phyloP scores from a whole-genome alignment of 2,888 invertebrate genomes.

The Auanema sp. region DNA sequence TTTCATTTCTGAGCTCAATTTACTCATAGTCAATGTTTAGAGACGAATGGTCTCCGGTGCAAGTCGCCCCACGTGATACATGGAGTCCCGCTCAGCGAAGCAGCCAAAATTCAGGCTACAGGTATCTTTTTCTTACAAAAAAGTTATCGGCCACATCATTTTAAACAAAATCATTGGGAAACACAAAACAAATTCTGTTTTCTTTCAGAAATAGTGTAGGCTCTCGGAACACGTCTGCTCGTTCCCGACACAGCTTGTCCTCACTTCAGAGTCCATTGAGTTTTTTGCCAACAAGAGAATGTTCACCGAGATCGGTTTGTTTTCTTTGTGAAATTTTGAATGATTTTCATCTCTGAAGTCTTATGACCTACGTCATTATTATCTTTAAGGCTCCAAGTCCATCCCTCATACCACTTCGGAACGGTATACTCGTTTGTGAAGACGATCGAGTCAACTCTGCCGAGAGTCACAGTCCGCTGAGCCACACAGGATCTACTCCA shows the following conservation, averaged over 20 bases:
- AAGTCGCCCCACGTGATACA: conserved; percentile 11
- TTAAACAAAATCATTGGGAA: not conserved
- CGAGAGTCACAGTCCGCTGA: conserved; percentile 32
- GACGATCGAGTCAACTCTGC: conserved; percentile 30
- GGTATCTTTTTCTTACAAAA: conserved; percentile 17
- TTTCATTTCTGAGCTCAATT: no score
- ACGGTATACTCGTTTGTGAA: conserved; percentile 26
- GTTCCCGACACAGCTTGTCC: conserved; percentile 40
- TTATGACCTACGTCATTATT: not conserved
- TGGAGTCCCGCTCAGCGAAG: conserved; percentile 30
- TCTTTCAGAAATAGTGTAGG: conserved; percentile 37
- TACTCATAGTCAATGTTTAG: conserved; percentile 4
- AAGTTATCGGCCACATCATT: not conserved
- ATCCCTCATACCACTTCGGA: conserved; percentile 35
- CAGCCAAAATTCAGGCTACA: conserved; percentile 35
- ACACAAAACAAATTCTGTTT: conserved; percentile 1
- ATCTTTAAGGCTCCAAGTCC: conserved; percentile 33
- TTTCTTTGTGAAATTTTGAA: not conserved
- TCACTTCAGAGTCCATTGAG: conserved; percentile 39
- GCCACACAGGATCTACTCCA: conserved; percentile 43
- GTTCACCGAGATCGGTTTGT: conserved; percentile 39
- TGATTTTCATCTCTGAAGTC: not conserved
- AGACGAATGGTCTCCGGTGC: conserved; percentile 19
- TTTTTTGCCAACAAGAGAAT: conserved; percentile 35
- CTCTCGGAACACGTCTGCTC: conserved; percentile 39